Percentiles rank a stretch among this genome's conserved stretches.
Conservation (phyloP, 2,113 vertebrate genomes). For the Gila orcuttii region DNA sequence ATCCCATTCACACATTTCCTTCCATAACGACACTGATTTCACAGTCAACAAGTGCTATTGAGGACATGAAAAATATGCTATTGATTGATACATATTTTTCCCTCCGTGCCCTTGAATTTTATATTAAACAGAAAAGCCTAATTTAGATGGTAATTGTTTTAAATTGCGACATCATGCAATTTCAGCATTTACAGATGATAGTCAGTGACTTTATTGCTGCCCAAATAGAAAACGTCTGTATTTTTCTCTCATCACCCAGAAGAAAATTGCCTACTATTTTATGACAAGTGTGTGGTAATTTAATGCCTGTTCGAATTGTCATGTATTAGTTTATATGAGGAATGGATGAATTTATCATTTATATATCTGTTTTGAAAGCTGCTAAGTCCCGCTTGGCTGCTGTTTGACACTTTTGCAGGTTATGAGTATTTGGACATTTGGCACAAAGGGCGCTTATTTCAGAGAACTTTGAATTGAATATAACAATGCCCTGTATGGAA, state of each 20-base stretch:
- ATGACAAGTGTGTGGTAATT: slow-evolving; percentile 1
- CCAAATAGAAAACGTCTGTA: not conserved
- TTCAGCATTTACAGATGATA: slow-evolving; percentile 32
- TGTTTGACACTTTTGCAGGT: not conserved
- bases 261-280: slow-evolving; percentile 7
- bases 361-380: not conserved
- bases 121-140: not conserved
- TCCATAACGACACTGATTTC: slow-evolving; percentile 41
- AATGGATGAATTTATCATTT: not conserved
- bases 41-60: slow-evolving; percentile 24
- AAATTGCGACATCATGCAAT: not conserved
- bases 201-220: slow-evolving; percentile 7
- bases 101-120: not conserved
- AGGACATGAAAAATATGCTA: slow-evolving; percentile 10
- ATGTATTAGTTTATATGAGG: not conserved
- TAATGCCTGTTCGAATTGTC: not conserved
- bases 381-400: not conserved
- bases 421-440: slow-evolving; percentile 2
- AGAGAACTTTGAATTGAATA: not conserved
- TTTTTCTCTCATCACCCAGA: not conserved
- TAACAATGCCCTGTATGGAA: not conserved
- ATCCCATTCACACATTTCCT: not conserved
- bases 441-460: not conserved
- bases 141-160: not conserved
- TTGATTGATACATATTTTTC: not conserved